Percentiles rank a stretch among this genome's conserved stretches.
Evolutionary conservation across 2,113 vertebrate species (phyloP).

Genomic region (Anarhynchus alexandrinus): DNA sequence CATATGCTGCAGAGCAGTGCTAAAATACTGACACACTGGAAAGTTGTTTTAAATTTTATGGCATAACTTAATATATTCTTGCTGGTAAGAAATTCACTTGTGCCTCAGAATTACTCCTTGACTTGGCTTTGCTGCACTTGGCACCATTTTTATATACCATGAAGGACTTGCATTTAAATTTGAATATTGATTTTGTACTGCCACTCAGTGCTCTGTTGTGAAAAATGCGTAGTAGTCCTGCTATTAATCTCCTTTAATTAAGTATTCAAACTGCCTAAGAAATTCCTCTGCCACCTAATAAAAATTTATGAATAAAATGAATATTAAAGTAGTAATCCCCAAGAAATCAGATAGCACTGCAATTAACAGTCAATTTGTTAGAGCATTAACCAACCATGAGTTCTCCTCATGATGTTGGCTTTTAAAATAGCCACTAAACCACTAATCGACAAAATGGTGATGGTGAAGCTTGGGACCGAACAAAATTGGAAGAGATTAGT

Average conservation of each 20-base stretch:
- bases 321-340: conserved; percentile 60
- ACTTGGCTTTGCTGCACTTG: conserved; percentile 7
- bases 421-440: conserved; percentile 49
- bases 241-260: conserved; percentile 71
- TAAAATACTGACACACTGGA: background rate
- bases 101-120: background rate
- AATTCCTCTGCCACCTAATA: conserved; percentile 58
- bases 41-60: conserved; percentile 16
- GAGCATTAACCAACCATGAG: conserved; percentile 46
- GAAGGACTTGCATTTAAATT: conserved; percentile 34
- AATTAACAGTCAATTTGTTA: conserved; percentile 66
- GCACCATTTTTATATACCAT: conserved; percentile 31
- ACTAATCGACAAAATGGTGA: background rate
- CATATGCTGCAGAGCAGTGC: background rate
- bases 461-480: background rate
- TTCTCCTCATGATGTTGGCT: conserved; percentile 26
- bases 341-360: conserved; percentile 58
- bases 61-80: background rate
- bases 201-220: conserved; percentile 25
- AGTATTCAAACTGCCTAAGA: conserved; percentile 62
- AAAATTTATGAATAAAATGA: conserved; percentile 70
- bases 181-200: conserved; percentile 51
- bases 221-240: conserved; percentile 17
- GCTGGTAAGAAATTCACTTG: background rate
- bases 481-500: background rate